Conservation (phyloP, 2,113 vertebrate genomes). For the Podocnemis expansa region DNA sequence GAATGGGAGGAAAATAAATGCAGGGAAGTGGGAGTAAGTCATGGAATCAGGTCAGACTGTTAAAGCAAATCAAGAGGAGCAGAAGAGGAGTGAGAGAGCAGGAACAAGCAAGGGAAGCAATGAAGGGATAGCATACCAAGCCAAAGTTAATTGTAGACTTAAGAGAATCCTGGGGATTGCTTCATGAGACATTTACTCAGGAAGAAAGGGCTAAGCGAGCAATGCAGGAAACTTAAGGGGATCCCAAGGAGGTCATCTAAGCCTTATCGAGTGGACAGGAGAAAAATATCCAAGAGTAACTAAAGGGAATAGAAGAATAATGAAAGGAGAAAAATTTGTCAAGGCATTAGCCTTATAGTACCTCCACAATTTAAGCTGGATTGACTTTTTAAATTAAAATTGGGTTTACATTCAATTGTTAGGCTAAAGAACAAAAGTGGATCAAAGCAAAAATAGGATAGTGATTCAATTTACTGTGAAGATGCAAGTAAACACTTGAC, state of each 20-base stretch:
- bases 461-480: not conserved
- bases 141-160: not conserved
- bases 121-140: not conserved
- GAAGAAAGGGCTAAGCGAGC: not conserved
- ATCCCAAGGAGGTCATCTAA: not conserved
- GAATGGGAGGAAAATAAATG: too few species aligned
- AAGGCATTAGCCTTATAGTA: not conserved
- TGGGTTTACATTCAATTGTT: not conserved
- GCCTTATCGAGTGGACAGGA: not conserved
- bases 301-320: not conserved
- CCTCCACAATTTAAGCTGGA: not conserved
- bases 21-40: too few species aligned
- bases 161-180: not conserved
- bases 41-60: too few species aligned
- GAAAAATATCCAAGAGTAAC: not conserved
- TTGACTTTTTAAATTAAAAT: constrained; percentile 1
- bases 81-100: not conserved
- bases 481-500: constrained; percentile 12
- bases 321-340: not conserved
- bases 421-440: constrained; percentile 5
- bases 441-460: constrained; percentile 18
- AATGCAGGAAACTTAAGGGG: not conserved
- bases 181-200: not conserved
- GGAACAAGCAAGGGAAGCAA: not conserved
- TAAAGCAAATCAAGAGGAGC: too few species aligned